These are phyloP conservation scores for Agonopterix alstromeriana DNA, from an alignment of 2,888 invertebrate genomes.

Conservation along the genomic window DNA sequence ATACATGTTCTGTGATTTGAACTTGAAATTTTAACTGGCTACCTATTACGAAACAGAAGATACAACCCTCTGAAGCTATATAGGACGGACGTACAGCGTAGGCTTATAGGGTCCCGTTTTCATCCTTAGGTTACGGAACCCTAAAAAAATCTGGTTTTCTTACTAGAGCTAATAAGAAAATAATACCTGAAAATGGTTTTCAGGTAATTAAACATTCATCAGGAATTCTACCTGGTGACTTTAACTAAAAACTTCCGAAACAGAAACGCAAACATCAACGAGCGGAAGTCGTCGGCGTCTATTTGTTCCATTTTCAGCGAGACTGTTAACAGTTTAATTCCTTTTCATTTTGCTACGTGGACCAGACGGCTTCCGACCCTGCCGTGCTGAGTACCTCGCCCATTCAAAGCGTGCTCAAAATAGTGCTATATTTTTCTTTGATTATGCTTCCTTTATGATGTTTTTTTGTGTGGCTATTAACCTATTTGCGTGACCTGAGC, in stretches of 20 bases:
- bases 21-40: no score
- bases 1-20: no score
- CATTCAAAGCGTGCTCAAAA: slow-evolving; percentile 33
- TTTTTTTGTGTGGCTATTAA: slow-evolving; percentile 48
- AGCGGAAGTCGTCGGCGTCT: neutral
- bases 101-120: no score
- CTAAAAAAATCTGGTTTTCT: no score
- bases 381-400: slow-evolving; percentile 7
- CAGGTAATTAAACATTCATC: no score
- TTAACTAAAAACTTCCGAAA: neutral
- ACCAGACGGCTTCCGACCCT: slow-evolving; percentile 10
- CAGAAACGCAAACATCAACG: neutral
- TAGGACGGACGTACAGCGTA: no score
- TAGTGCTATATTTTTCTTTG: slow-evolving; percentile 47
- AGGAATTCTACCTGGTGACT: neutral
- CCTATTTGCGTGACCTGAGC: slow-evolving; percentile 57
- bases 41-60: no score
- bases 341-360: slow-evolving; percentile 12
- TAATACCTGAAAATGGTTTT: no score
- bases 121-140: no score
- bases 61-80: no score
- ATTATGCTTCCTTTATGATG: slow-evolving; percentile 44
- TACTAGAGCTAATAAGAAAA: no score
- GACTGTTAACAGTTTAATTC: slow-evolving; percentile 5
- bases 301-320: neutral